phyloP scores from a whole-genome alignment of 2,113 vertebrate genomes.

The Etheostoma spectabile region DNA sequence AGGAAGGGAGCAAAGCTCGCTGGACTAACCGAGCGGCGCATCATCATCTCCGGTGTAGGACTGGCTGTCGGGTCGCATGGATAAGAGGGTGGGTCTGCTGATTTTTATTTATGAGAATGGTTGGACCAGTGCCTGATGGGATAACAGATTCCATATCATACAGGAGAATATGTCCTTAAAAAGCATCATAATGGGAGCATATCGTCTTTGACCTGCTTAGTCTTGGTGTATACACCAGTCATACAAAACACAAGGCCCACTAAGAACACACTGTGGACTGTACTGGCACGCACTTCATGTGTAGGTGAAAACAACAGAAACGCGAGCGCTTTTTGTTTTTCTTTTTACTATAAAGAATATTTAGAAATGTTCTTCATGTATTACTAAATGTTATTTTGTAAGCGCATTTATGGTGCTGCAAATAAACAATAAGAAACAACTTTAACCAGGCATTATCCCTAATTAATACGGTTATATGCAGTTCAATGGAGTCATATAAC shows the following conservation, averaged over 20 bases:
- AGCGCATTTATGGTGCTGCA: neutral
- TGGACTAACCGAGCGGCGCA: constrained; percentile 72
- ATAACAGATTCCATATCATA: neutral
- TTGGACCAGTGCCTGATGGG: neutral
- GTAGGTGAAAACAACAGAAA: neutral
- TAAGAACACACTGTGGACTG: constrained; percentile 39
- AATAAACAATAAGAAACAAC: constrained; percentile 4
- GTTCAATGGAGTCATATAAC: neutral
- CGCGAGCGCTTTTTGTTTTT: neutral
- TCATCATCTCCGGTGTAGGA: constrained; percentile 68
- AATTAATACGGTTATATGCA: neutral
- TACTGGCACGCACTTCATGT: constrained; percentile 22
- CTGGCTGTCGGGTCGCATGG: constrained; percentile 80
- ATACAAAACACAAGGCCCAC: constrained; percentile 58
- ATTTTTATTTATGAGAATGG: neutral
- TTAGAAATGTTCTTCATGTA: neutral
- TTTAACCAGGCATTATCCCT: neutral
- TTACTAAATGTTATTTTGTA: neutral
- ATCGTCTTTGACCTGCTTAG: constrained; percentile 35
- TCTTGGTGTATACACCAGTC: constrained; percentile 28
- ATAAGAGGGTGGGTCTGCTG: constrained; percentile 81
- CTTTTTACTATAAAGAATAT: neutral
- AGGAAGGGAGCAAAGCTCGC: constrained; percentile 56
- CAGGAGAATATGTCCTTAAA: constrained; percentile 24
- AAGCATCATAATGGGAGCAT: constrained; percentile 27